Base-by-base conservation (phyloP, 2,113 vertebrate species). In the Tylochromis polylepis region DNA sequence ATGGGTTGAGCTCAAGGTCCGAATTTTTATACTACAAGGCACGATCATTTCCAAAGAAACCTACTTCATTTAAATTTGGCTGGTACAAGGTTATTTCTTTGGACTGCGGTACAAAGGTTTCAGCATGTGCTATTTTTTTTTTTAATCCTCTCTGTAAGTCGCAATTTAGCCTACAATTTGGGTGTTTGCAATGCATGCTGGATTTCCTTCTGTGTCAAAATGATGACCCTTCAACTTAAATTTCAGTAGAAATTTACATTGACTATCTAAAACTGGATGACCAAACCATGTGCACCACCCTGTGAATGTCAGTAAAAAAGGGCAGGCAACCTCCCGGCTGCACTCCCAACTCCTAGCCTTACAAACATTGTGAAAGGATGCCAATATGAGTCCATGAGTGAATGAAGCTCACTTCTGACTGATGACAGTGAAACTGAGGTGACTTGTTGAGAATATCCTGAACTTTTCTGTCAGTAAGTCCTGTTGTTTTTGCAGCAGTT, bases 91-190 rank as follows among this genome's bases (percentile, higher is more conserved):
- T 29, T 49, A 75, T 49, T 15, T 29, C 41, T 18, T 75, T 49
- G 14, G 24, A 49, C 67, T 75, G 43, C 18, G 2, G 16, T 75
- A 75, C 41, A 49, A 75, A 11, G 5, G 41, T 49, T 75, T 6
- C 15, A 49, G 70, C 29, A 20, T 20, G 2, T 31, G 70, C 43
- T 75, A 31, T 3, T 75, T 67, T 15, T 1, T 3, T 75, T 67
- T 15, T 1, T 0, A 0, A 1, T 3, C 24, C 43, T 75, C 10
- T 31, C 0, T 75, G 16, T 18, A 9, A 20, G 18, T 51, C 5
- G 20, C 70, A 51, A 27, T 75, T 49, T 1, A 0, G 7, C 41
- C 70, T 49, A 49, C 43, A 49, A 18, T 75, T 12, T 18, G 15
- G 1, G 4, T 46, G 22, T 49, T 49, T 49, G 41, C 1, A 0